Conservation (phyloP, 2,888 invertebrate genomes). For the Cotesia congregata region DNA sequence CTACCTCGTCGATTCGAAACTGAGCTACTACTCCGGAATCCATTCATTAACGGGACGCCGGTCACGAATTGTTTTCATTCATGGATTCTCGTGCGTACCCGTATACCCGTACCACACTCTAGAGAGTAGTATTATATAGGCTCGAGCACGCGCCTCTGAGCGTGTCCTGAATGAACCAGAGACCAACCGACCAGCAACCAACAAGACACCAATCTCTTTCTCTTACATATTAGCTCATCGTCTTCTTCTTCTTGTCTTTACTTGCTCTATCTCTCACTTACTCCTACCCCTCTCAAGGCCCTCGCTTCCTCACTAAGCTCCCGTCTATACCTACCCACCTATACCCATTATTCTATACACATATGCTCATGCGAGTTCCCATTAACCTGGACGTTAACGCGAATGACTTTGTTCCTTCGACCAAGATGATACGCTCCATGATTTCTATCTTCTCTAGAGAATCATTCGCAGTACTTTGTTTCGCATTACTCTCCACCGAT, state of each 20-base stretch:
- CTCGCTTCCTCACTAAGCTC: background rate
- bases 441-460: slow-evolving; percentile 37
- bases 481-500: background rate
- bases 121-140: slow-evolving; percentile 37
- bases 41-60: slow-evolving; percentile 63
- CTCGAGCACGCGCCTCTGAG: slow-evolving; percentile 45
- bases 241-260: slow-evolving; percentile 29
- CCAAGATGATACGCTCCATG: slow-evolving; percentile 39
- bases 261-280: background rate
- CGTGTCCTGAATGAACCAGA: slow-evolving; percentile 53
- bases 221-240: slow-evolving; percentile 1
- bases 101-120: background rate
- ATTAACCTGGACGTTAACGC: slow-evolving; percentile 39
- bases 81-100: slow-evolving; percentile 60
- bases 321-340: background rate
- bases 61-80: slow-evolving; percentile 67
- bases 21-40: slow-evolving; percentile 60
- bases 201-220: slow-evolving; percentile 1
- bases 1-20: slow-evolving; percentile 56
- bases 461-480: slow-evolving; percentile 15
- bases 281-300: slow-evolving; percentile 1
- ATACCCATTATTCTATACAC: background rate
- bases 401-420: slow-evolving; percentile 40
- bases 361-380: background rate
- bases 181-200: background rate